Evolutionary conservation across 2,113 vertebrate genomes (phyloP), one percentile per base, ranked within the genome.

Genomic region (Aphelocoma coerulescens): DNA sequence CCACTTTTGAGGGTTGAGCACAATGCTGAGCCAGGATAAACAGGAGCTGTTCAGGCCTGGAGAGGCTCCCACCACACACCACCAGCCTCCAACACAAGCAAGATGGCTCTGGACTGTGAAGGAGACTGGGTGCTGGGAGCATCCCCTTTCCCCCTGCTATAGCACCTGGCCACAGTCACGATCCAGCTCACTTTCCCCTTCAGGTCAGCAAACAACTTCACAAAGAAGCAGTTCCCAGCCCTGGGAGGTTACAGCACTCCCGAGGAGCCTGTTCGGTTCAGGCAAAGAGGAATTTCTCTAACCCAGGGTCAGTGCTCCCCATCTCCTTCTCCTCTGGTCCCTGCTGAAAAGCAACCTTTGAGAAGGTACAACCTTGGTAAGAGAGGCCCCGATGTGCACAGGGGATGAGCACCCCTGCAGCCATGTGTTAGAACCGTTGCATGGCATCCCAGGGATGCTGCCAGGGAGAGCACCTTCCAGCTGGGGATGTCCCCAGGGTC

Each of bases 351-450:
- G 52, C 44, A 21, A 16, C 37, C 21, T 52, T 39, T 28, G 55
- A 8, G 30, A 61, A 58, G n/a, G 30, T 5, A 33, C 20, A 3
- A 2, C 12, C 30, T 22, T 51, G 10, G 6, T 17, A 17, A 30
- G 46, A 44, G 30, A 88, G 44, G 51, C 18, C 52, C 24, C 1
- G 0, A 1, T 0, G 1, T 1, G 5, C 1, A 8, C 35, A 46
- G 37, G 63, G 54, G 22, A 41, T 39, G n/a, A 78, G 24, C 22
- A 48, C 13, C 12, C 17, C 0, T 11, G 26, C 24, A 66, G 16
- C 37, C 51, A 28, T 0, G 2, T 11, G 22, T 1, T 30, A 58
- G 43, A 86, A 49, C 16, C 49, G 24, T 23, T 6, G 4, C 49
- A 46, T 0, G 0, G 58, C 39, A 44, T 12, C 14, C 35, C 1